Evolutionary conservation across 2,113 vertebrate species (phyloP).

Genomic region (Heterocephalus glaber): DNA sequence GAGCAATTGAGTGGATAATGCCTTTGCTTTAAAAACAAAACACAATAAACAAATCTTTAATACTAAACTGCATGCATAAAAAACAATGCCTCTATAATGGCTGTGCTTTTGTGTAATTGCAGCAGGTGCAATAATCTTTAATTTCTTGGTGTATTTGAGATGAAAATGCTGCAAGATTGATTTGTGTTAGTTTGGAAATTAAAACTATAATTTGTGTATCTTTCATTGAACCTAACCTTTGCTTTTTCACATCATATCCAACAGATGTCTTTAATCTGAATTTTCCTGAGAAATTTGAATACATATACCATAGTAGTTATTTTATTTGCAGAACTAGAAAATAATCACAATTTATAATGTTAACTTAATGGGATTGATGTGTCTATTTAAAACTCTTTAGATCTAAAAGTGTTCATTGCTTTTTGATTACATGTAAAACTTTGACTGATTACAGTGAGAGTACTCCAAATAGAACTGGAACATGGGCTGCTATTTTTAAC

Average conservation of each 20-base stretch:
- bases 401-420: not conserved
- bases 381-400: slow-evolving; percentile 17
- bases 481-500: not conserved
- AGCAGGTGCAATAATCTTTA: slow-evolving; percentile 58
- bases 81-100: not conserved
- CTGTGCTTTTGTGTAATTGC: slow-evolving; percentile 47
- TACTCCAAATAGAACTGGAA: not conserved
- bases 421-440: slow-evolving; percentile 10
- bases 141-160: slow-evolving; percentile 57
- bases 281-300: slow-evolving; percentile 52
- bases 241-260: slow-evolving; percentile 58
- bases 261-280: slow-evolving; percentile 42
- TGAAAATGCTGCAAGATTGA: slow-evolving; percentile 35
- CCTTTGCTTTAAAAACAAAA: slow-evolving; percentile 62
- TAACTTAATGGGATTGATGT: not conserved
- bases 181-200: slow-evolving; percentile 37
- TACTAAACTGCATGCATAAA: slow-evolving; percentile 6
- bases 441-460: not conserved
- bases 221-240: slow-evolving; percentile 37
- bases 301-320: not conserved
- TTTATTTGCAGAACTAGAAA: slow-evolving; percentile 44
- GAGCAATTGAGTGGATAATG: slow-evolving; percentile 74
- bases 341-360: slow-evolving; percentile 23
- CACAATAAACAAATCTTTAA: slow-evolving; percentile 76
- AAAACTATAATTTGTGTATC: slow-evolving; percentile 58